Evolutionary conservation across 2,888 invertebrate genomes (phyloP).

Genomic region (Trisateles emortualis): DNA sequence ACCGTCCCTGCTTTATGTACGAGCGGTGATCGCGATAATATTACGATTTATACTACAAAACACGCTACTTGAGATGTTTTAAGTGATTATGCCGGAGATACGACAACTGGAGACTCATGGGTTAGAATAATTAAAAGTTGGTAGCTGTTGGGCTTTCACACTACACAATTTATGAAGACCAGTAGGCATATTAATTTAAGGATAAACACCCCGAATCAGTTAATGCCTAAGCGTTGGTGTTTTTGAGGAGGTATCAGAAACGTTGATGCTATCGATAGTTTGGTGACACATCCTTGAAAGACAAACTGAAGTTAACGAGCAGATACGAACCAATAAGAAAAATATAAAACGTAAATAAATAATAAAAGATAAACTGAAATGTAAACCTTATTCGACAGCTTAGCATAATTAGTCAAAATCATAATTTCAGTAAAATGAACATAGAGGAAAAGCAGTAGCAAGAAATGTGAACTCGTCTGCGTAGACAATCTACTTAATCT

Average conservation of each 20-base stretch:
- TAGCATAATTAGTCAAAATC: not conserved
- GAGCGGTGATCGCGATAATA: slow-evolving; percentile 74
- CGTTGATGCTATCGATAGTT: too few species aligned
- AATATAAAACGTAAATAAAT: too few species aligned
- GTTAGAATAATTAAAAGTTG: slow-evolving; percentile 12
- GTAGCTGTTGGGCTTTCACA: not conserved
- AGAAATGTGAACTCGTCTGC: slow-evolving; percentile 17
- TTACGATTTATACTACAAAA: slow-evolving; percentile 71
- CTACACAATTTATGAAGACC: not conserved
- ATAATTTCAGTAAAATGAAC: not conserved
- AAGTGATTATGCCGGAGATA: slow-evolving; percentile 39
- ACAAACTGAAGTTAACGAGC: too few species aligned
- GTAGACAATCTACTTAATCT: slow-evolving; percentile 39
- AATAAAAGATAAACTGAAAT: too few species aligned
- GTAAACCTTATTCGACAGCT: too few species aligned
- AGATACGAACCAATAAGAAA: too few species aligned
- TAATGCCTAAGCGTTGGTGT: too few species aligned
- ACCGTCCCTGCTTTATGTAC: slow-evolving; percentile 72
- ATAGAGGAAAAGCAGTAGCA: not conserved
- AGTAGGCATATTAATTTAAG: not conserved
- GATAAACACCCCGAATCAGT: too few species aligned
- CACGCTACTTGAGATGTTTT: slow-evolving; percentile 73
- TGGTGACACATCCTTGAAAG: too few species aligned
- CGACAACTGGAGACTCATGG: slow-evolving; percentile 13
- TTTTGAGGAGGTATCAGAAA: too few species aligned